Evolutionary conservation across 2,888 invertebrate genomes (phyloP), one percentile per base, ranked within the genome.

Genomic region (Meiosimyza platycephala): DNA sequence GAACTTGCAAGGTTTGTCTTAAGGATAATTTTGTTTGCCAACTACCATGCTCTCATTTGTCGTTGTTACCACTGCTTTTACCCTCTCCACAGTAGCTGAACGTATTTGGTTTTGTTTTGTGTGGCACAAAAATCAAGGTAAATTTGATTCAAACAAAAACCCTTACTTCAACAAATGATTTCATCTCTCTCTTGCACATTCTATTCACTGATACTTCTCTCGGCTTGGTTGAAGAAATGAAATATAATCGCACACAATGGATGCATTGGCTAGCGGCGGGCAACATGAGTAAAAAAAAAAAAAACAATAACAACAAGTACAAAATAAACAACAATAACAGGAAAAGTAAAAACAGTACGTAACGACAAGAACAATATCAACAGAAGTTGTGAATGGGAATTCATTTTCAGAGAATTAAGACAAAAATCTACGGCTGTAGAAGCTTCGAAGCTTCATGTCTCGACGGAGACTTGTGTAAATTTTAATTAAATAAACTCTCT

Each of bases 171-270:
- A 40, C 40, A 40, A 40, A 40, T 40, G 9, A 6, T 40, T 40
- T 40, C 40, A 40, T 40, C 40, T 40, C 40, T 40, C 40, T 40
- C 9, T 9, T 40, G 40, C 40, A 40, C 40, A 40, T 40, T 40
- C 40, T n/a, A n/a, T n/a, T 2, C 40, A 18, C 4, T 28, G 15
- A 4, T 60, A 0, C 12, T 22, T 22, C 28, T 13, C 18, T 13
- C 16, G 55, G 9, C 11, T 55, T 55, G 1, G 16, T 55, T 9
- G 55, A 22, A 9, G 16, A 55, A 55, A 55, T 55, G 55, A n/a
- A 55, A 55, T 18, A 18, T 55, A 55, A 55, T 55, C 15, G 55
- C n/a, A 55, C 55, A 55, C 55, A 55, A 55, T 55, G 55, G 55
- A 55, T n/a, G 11, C 22, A 22, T 18, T 55, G 22, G 55, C 55